These are phyloP conservation scores for Leptopilina myrica DNA, from an alignment of 2,888 invertebrate genomes.

Conservation along the genomic window DNA sequence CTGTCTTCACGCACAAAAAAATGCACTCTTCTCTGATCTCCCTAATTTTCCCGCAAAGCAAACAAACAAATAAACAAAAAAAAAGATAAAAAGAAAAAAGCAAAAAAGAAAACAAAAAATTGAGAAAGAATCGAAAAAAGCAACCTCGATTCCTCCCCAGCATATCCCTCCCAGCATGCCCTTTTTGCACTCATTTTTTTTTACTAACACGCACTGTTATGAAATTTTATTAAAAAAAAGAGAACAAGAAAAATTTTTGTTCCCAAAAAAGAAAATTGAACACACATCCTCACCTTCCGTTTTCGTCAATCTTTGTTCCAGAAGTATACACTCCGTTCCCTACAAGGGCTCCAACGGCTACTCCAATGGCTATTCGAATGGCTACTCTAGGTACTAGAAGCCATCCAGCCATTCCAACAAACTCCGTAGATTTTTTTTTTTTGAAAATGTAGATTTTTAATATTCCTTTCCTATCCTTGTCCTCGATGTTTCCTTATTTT, in stretches of 20 bases:
- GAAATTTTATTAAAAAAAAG: slow-evolving; percentile 43
- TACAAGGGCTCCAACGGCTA: slow-evolving; percentile 77
- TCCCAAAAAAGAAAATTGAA: slow-evolving; percentile 42
- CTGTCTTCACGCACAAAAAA: slow-evolving; percentile 68
- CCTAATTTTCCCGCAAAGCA: slow-evolving; percentile 48
- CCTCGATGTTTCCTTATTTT: slow-evolving; percentile 8
- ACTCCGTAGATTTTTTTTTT: slow-evolving; percentile 57
- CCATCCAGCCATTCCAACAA: slow-evolving; percentile 68
- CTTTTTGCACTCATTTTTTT: slow-evolving; percentile 23
- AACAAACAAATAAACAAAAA: neutral
- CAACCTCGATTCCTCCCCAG: slow-evolving; percentile 45
- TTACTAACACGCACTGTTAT: slow-evolving; percentile 46
- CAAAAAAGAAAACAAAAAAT: slow-evolving; percentile 5
- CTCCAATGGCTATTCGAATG: slow-evolving; percentile 76
- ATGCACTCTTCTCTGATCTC: slow-evolving; percentile 52
- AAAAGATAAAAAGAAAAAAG: slow-evolving; percentile 32
- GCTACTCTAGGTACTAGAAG: slow-evolving; percentile 77
- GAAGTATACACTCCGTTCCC: slow-evolving; percentile 77
- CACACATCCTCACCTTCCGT: slow-evolving; percentile 69
- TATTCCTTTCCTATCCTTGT: slow-evolving; percentile 29
- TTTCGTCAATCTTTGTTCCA: slow-evolving; percentile 76
- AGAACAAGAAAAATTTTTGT: slow-evolving; percentile 17
- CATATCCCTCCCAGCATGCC: slow-evolving; percentile 51
- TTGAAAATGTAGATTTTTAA: slow-evolving; percentile 54
- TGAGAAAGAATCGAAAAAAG: neutral